A percentile compares a stretch with the other conserved stretches of the same genome.
Evolutionary conservation across 2,797 vertebrate genomes (phyloP).

Genomic region (Crypturellus tataupa): DNA sequence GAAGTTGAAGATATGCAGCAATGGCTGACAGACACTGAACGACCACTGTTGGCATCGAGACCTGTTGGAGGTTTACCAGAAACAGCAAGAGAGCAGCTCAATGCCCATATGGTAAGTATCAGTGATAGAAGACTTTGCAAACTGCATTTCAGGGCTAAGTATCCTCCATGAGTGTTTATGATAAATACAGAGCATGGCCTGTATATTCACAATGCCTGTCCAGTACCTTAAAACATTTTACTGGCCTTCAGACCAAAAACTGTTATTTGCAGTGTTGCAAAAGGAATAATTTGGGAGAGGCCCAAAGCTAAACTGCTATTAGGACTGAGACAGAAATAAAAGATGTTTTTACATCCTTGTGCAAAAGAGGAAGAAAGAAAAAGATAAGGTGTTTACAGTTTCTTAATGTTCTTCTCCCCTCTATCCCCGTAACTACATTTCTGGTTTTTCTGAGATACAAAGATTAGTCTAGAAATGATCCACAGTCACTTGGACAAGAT

Average conservation of each 20-base stretch:
- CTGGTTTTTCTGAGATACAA: not conserved
- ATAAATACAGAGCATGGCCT: slow-evolving; percentile 48
- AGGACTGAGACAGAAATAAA: not conserved
- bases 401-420: not conserved
- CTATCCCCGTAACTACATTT: not conserved
- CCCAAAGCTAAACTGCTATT: not conserved
- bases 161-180: slow-evolving; percentile 58
- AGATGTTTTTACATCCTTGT: not conserved
- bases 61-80: slow-evolving; percentile 98
- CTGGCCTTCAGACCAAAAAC: not conserved
- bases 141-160: slow-evolving; percentile 76
- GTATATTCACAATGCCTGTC: slow-evolving; percentile 9
- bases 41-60: slow-evolving; percentile 97
- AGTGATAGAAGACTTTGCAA: slow-evolving; percentile 83
- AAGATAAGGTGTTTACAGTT: not conserved
- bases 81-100: slow-evolving; percentile 97
- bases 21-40: slow-evolving; percentile 98
- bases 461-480: not conserved
- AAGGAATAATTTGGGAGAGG: not conserved
- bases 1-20: slow-evolving; percentile 98
- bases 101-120: slow-evolving; percentile 95
- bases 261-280: not conserved
- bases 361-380: not conserved
- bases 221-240: not conserved
- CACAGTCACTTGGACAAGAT: not conserved